A percentile compares a stretch with the other conserved stretches of the same genome.
Evolutionary conservation across 2,113 vertebrate genomes (phyloP).

Genomic region (Calyptommatus sinebrachiatus): DNA sequence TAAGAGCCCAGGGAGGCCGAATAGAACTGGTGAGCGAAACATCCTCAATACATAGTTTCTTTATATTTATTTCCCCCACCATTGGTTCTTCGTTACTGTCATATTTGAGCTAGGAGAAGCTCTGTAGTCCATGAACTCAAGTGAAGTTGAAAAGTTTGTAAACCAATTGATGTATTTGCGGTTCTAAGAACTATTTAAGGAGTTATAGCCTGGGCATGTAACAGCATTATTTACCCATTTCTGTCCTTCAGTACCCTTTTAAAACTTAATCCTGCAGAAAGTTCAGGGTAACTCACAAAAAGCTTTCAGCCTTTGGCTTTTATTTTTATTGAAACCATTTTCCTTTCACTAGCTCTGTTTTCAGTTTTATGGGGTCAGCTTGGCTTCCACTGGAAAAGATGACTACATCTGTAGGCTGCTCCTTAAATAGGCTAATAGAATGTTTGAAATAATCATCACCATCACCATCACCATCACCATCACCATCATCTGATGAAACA

Average conservation of each 20-base stretch:
- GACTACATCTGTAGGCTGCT: neutral
- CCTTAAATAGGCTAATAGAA: neutral
- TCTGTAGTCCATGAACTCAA: neutral
- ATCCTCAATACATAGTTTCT: conserved; percentile 15
- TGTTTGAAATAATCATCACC: no score
- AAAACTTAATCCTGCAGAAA: neutral
- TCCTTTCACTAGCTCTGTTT: neutral
- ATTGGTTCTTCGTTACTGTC: neutral
- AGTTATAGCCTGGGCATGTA: neutral
- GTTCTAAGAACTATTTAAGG: neutral
- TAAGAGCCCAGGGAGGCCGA: neutral
- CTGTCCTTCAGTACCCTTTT: neutral
- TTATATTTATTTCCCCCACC: neutral
- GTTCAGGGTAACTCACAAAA: neutral
- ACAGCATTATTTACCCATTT: no score
- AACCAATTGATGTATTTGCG: conserved; percentile 7
- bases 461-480: no score
- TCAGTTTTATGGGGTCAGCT: neutral
- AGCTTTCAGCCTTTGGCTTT: neutral
- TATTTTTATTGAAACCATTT: neutral
- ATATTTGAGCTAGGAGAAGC: neutral
- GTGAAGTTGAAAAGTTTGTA: neutral
- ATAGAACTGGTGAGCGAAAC: neutral
- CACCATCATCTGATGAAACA: no score
- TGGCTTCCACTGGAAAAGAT: neutral